phyloP scores from a whole-genome alignment of 2,113 vertebrate genomes.

The Actenoides hombroni region DNA sequence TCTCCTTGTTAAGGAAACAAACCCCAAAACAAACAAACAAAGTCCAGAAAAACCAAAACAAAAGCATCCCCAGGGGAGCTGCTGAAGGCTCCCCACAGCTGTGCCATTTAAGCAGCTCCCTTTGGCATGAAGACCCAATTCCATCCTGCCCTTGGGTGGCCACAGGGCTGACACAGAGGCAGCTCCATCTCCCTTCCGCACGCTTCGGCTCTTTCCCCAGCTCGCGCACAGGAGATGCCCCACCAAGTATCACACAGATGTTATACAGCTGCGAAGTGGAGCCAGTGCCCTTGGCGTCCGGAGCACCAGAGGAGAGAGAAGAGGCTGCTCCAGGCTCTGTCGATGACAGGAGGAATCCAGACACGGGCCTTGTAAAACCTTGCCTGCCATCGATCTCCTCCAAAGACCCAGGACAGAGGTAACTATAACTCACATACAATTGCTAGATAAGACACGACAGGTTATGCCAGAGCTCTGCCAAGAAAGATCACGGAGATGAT shows the following conservation, averaged over 20 bases:
- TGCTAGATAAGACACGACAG: conserved; percentile 12
- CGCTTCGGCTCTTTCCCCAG: neutral
- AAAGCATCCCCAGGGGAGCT: neutral
- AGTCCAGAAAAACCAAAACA: neutral
- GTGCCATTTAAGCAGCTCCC: neutral
- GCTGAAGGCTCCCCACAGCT: neutral
- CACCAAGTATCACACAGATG: neutral
- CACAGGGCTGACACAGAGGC: neutral
- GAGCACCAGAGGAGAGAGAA: neutral
- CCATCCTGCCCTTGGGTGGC: neutral
- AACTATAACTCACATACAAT: neutral
- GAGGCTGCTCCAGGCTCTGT: neutral
- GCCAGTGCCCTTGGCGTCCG: fast-evolving
- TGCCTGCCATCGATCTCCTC: neutral
- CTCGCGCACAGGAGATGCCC: neutral
- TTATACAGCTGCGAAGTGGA: fast-evolving
- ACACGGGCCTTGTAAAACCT: neutral
- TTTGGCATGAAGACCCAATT: fast-evolving
- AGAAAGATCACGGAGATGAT: conserved; percentile 2
- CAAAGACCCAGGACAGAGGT: fast-evolving
- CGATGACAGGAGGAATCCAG: neutral
- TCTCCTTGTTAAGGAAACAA: neutral
- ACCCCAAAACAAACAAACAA: neutral
- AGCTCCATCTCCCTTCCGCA: fast-evolving
- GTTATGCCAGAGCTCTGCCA: conserved; percentile 41